phyloP scores from a whole-genome alignment of 2,113 vertebrate genomes.

The Anolis sagrei region DNA sequence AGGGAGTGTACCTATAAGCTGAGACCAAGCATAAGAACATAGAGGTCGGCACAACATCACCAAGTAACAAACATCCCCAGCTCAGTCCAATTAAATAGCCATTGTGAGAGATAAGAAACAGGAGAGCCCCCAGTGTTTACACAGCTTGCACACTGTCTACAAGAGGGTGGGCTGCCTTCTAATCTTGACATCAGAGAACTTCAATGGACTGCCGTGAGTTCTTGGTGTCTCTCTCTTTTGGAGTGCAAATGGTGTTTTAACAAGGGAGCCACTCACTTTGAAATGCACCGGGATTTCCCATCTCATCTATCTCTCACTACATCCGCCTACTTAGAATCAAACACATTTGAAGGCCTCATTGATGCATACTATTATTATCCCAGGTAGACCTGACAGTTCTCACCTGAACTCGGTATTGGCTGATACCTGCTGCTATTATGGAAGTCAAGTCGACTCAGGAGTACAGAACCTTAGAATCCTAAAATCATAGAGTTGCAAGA shows the following conservation, averaged over 20 bases:
- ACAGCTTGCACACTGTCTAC: slow-evolving; percentile 47
- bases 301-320: too few relatives aligned
- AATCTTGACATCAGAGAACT: slow-evolving; percentile 33
- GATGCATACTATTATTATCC: background rate
- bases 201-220: slow-evolving; percentile 49
- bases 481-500: too few relatives aligned
- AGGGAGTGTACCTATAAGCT: background rate
- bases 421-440: too few relatives aligned
- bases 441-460: too few relatives aligned
- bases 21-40: too few relatives aligned
- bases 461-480: too few relatives aligned
- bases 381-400: background rate
- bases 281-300: background rate
- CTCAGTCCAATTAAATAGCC: slow-evolving; percentile 53
- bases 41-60: background rate
- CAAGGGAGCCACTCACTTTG: background rate
- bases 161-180: background rate
- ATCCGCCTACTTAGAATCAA: too few relatives aligned
- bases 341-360: background rate
- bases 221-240: slow-evolving; percentile 15
- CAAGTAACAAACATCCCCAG: slow-evolving; percentile 12
- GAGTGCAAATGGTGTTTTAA: background rate
- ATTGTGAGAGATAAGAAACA: slow-evolving; percentile 63
- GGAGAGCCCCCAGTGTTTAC: slow-evolving; percentile 54
- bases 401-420: background rate